These are phyloP conservation scores for Nasonia longicornis DNA, from an alignment of 1,140 invertebrate species.

Conservation along the genomic window DNA sequence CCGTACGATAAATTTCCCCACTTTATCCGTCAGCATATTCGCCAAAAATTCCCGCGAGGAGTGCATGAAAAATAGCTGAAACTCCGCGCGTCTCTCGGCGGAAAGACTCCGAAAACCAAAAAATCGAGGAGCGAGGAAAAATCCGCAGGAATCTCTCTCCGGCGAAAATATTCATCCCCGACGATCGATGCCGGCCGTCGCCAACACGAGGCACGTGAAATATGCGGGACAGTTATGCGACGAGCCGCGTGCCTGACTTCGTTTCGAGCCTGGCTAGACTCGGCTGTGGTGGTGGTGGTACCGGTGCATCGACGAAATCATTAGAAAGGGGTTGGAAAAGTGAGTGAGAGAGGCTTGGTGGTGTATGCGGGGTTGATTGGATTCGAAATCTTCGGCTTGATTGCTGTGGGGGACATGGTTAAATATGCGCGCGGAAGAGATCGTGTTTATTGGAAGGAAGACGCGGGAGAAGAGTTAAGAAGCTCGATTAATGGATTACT, in stretches of 20 bases:
- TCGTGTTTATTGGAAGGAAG: background rate
- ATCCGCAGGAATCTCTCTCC: background rate
- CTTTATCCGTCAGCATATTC: no score
- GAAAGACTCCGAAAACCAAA: background rate
- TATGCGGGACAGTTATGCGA: slow-evolving; percentile 43
- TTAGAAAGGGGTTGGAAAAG: slow-evolving; percentile 30
- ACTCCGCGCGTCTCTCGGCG: background rate
- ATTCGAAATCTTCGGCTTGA: slow-evolving; percentile 35
- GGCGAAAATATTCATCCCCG: slow-evolving; percentile 37
- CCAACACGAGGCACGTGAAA: slow-evolving; percentile 33
- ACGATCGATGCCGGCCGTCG: slow-evolving; percentile 4
- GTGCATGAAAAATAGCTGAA: slow-evolving; percentile 16
- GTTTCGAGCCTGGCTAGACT: background rate
- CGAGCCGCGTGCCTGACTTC: slow-evolving; percentile 9
- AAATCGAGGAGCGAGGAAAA: background rate
- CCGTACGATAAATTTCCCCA: no score
- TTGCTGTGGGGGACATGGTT: background rate
- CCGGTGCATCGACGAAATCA: slow-evolving; percentile 27
- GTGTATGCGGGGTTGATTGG: slow-evolving; percentile 28
- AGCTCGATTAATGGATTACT: slow-evolving; percentile 19
- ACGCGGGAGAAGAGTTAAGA: background rate
- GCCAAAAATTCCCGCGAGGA: no score
- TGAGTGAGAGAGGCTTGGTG: background rate
- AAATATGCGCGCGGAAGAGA: slow-evolving; percentile 18
- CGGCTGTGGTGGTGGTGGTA: background rate